Evolutionary conservation across 2,888 invertebrate genomes (phyloP).

Genomic region (Drosophila gaucha): DNA sequence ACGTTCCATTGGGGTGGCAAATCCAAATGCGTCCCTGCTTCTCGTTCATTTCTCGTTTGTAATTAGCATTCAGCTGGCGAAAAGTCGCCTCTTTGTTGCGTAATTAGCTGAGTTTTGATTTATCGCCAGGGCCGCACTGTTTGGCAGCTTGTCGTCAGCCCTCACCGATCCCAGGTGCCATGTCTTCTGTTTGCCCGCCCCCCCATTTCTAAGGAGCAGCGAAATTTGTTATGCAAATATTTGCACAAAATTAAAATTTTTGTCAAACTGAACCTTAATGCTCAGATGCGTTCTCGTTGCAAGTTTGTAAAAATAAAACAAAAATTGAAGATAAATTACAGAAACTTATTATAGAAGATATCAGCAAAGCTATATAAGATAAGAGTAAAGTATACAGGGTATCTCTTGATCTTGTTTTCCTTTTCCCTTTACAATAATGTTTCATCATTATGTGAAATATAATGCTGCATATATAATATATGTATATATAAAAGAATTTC

Average conservation of each 20-base stretch:
- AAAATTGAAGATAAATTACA: conserved; percentile 3
- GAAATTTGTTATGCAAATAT: conserved; percentile 69
- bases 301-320: background rate
- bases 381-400: no score
- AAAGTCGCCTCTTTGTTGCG: conserved; percentile 76
- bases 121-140: conserved; percentile 55
- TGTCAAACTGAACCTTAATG: conserved; percentile 53
- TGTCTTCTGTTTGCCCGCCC: background rate
- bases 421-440: background rate
- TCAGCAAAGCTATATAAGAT: no score
- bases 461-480: background rate
- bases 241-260: conserved; percentile 70
- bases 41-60: conserved; percentile 56
- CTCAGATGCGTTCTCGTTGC: conserved; percentile 32
- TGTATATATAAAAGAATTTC: conserved; percentile 19
- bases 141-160: conserved; percentile 49
- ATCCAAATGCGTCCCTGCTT: conserved; percentile 45
- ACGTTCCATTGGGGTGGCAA: conserved; percentile 30
- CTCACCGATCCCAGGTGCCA: conserved; percentile 46
- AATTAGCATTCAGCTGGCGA: conserved; percentile 77
- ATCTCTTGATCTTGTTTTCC: background rate
- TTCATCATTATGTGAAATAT: background rate
- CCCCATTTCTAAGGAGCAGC: no score
- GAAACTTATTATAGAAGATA: background rate
- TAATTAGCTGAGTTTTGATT: conserved; percentile 81